A percentile compares a stretch with the other conserved stretches of the same genome.
Evolutionary conservation across 2,888 invertebrate species (phyloP).

Genomic region (Hetaerina titia): DNA sequence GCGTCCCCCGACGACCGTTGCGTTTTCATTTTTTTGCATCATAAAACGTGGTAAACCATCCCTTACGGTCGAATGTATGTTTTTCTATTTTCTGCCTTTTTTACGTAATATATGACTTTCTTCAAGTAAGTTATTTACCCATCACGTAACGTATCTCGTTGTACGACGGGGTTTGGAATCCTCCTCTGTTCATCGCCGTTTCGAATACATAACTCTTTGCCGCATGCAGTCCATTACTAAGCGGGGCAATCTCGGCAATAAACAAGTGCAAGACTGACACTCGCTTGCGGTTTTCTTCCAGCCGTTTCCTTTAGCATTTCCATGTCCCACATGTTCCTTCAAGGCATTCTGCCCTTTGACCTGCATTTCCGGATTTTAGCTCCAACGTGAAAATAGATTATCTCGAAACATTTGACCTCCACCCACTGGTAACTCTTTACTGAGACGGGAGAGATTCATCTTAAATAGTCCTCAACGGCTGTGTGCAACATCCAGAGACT

Average conservation of each 20-base stretch:
- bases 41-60: no score
- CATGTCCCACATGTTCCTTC: background rate
- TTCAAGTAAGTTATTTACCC: no score
- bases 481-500: no score
- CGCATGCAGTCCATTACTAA: background rate
- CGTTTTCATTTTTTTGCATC: no score
- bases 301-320: background rate
- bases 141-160: no score
- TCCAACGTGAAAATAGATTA: background rate
- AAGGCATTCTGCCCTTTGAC: background rate
- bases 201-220: background rate
- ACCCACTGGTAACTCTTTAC: background rate
- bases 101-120: no score
- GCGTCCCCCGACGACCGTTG: no score
- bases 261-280: background rate
- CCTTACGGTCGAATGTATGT: no score
- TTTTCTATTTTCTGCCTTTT: no score
- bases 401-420: background rate
- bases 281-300: background rate
- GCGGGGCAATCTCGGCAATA: background rate
- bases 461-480: no score
- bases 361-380: background rate
- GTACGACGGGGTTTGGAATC: background rate
- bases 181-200: background rate
- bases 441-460: background rate